These are phyloP conservation scores for Alviniconcha strummeri DNA, from an alignment of 2,888 invertebrate genomes.

Conservation along the genomic window DNA sequence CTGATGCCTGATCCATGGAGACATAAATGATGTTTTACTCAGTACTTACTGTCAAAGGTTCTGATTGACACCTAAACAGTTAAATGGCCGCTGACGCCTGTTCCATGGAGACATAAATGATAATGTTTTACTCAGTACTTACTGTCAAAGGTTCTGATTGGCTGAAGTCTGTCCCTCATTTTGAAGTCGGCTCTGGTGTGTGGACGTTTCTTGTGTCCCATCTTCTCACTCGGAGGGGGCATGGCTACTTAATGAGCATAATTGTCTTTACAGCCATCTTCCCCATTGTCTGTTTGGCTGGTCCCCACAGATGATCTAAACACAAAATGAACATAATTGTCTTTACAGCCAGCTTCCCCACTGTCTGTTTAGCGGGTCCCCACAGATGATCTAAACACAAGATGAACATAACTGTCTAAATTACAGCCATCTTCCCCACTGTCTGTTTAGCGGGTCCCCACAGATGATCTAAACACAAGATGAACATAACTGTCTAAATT, in stretches of 20 bases:
- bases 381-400: neutral
- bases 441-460: neutral
- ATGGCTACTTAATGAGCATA: neutral
- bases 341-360: neutral
- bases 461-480: neutral
- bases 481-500: neutral
- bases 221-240: neutral
- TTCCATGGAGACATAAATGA: no score
- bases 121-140: constrained; percentile 1
- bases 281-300: neutral
- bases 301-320: neutral
- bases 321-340: neutral
- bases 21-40: no score
- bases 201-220: constrained; percentile 29
- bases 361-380: neutral
- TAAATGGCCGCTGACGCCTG: no score
- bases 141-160: constrained; percentile 45
- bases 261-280: neutral
- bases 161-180: constrained; percentile 31
- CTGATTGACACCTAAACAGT: constrained; percentile 9
- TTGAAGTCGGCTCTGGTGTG: constrained; percentile 41
- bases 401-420: neutral
- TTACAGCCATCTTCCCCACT: neutral
- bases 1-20: no score
- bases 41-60: no score